Evolutionary conservation across 2,113 vertebrate species (phyloP), one percentile per base, ranked within the genome.

Genomic region (Brienomyrus brachyistius): DNA sequence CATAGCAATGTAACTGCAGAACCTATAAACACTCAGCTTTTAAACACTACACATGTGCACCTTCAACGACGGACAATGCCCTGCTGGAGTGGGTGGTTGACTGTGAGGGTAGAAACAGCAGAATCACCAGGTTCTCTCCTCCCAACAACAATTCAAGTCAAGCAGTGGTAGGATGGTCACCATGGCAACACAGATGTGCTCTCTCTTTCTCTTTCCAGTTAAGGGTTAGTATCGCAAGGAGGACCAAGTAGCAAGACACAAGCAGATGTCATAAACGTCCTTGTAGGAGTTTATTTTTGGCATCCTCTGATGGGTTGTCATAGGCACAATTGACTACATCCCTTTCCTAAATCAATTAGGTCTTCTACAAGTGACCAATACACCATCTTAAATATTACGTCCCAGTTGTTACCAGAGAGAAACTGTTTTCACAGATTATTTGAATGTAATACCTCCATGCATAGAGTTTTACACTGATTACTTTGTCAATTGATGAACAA

Each of bases 121-220:
- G 51, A 27, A 54, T 54, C 85, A 87, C 51, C 85, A 54, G 23
- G 85, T 87, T 87, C 51, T 87, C 85, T 35, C 27, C 23, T 87
- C 31, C 48, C 15, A 35, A 87, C 85, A 54, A 87, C 51, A 31
- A 27, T 54, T 87, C 85, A 23, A 87, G 85, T 35, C 23, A 87
- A 56, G 51, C 85, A 87, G 85, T 21, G 13, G 85, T 87, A 54
- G 17, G 27, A 23, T 15, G 13, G 85, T 87, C 85, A 87, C 85
- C 51, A 87, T 87, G 51, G 85, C 85, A 87, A 87, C 85, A 87
- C 85, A 87, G 85, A 54, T 35, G 85, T 54, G 51, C n/a, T 87
- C 85, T 56, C 85, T 48, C 85, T 56, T 51, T 48, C 45, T 23
- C 21, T 84, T 84, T 48, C 85, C 48, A 87, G 51, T 87, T 87